A percentile compares a stretch with the other conserved stretches of the same genome.
phyloP scores from a whole-genome alignment of 2,888 invertebrate species.

The Steinernema hermaphroditum region DNA sequence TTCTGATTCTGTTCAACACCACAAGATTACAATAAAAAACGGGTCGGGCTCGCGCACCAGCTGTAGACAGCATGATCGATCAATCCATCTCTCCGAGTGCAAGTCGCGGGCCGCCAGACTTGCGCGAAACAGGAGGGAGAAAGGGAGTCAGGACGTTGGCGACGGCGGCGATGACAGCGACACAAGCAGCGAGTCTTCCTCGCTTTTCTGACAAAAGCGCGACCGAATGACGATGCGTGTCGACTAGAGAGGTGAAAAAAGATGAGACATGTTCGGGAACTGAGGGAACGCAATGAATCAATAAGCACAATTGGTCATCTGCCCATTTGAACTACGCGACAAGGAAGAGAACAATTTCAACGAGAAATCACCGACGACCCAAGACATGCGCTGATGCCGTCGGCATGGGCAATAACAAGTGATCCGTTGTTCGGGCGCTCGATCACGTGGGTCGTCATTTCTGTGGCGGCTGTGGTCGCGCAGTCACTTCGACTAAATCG shows the following conservation, averaged over 20 bases:
- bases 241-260: conserved; percentile 1
- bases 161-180: neutral
- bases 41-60: conserved; percentile 7
- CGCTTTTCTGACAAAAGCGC: neutral
- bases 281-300: conserved; percentile 17
- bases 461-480: conserved; percentile 21
- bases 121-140: neutral
- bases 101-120: neutral
- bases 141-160: neutral
- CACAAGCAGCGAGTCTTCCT: neutral
- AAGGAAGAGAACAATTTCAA: neutral
- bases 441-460: conserved; percentile 27
- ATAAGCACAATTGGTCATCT: conserved; percentile 11
- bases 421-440: neutral
- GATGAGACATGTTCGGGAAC: neutral
- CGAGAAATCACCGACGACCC: neutral
- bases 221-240: conserved; percentile 5
- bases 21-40: conserved; percentile 30
- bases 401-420: conserved; percentile 26
- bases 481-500: neutral
- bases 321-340: neutral
- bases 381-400: neutral
- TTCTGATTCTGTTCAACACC: conserved; percentile 22
- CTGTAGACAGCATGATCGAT: conserved; percentile 14
- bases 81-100: neutral